phyloP scores from a whole-genome alignment of 2,113 vertebrate species.

The Zingel zingel region DNA sequence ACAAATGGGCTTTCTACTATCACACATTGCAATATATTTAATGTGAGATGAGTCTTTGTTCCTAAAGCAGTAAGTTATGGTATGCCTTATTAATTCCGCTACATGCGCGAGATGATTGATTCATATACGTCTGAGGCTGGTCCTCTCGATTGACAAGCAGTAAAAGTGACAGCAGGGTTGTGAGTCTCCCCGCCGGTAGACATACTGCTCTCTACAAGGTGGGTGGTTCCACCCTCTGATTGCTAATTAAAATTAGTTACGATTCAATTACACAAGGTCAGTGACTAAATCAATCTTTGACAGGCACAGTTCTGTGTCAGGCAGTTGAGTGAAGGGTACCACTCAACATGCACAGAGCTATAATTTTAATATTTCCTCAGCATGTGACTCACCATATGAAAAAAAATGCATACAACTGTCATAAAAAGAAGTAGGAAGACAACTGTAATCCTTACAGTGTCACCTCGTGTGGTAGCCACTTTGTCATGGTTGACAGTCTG shows the following conservation, averaged over 20 bases:
- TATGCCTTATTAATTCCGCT: slow-evolving; percentile 49
- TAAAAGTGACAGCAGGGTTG: slow-evolving; percentile 49
- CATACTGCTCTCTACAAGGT: slow-evolving; percentile 67
- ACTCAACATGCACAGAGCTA: slow-evolving; percentile 28
- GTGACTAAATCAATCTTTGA: slow-evolving; percentile 76
- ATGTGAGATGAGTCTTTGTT: slow-evolving; percentile 12
- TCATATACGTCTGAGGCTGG: slow-evolving; percentile 20
- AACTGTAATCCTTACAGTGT: slow-evolving; percentile 25
- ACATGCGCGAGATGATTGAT: slow-evolving; percentile 45
- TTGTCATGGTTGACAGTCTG: slow-evolving; percentile 63
- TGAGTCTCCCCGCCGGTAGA: slow-evolving; percentile 33
- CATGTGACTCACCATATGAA: slow-evolving; percentile 16
- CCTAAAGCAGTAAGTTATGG: slow-evolving; percentile 16
- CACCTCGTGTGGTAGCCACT: slow-evolving; percentile 37
- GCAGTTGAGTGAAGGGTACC: slow-evolving; percentile 39
- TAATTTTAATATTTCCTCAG: slow-evolving; percentile 33
- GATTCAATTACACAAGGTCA: slow-evolving; percentile 82
- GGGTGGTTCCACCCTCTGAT: slow-evolving; percentile 70
- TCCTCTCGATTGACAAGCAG: slow-evolving; percentile 37
- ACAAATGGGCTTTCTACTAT: background rate
- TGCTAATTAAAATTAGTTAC: slow-evolving; percentile 80
- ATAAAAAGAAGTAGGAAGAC: slow-evolving; percentile 27
- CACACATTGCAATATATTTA: background rate
- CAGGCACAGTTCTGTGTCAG: slow-evolving; percentile 48
- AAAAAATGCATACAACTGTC: slow-evolving; percentile 28